Percentiles rank a stretch among this genome's conserved stretches.
Conservation (phyloP, 2,888 invertebrate genomes). For the Drosophila pegasa region DNA sequence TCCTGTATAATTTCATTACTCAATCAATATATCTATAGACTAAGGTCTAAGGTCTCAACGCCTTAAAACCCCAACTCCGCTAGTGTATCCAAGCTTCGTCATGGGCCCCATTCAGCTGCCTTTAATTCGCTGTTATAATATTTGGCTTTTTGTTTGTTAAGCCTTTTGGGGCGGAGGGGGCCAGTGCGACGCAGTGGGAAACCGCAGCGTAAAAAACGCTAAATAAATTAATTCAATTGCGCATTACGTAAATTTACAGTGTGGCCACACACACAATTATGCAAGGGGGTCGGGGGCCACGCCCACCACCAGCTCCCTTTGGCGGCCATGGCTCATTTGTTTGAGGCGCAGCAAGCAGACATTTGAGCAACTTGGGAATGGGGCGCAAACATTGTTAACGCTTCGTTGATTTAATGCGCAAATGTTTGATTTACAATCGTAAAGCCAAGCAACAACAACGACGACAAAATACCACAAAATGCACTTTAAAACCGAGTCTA, state of each 20-base stretch:
- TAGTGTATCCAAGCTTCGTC: conserved; percentile 31
- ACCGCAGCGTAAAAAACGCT: conserved; percentile 47
- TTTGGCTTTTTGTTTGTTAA: conserved; percentile 37
- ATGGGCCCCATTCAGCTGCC: neutral
- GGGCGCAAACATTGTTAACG: conserved; percentile 50
- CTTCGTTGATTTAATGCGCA: conserved; percentile 67
- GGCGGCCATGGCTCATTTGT: conserved; percentile 72
- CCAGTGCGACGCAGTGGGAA: conserved; percentile 34
- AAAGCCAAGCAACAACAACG: conserved; percentile 56
- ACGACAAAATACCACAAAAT: conserved; percentile 41
- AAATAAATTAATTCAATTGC: conserved; percentile 80
- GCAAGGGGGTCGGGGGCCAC: conserved; percentile 67
- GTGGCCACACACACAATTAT: conserved; percentile 71
- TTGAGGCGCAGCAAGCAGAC: conserved; percentile 36
- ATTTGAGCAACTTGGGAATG: neutral
- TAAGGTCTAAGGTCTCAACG: neutral
- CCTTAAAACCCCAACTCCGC: neutral
- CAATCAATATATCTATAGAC: neutral
- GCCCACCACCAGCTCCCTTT: conserved; percentile 20
- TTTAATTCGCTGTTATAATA: conserved; percentile 14
- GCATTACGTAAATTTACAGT: conserved; percentile 71
- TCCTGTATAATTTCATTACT: neutral
- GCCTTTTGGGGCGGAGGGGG: conserved; percentile 11
- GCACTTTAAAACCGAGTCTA: conserved; percentile 7
- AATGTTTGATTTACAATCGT: conserved; percentile 61